Evolutionary conservation across 2,113 vertebrate genomes (phyloP), one percentile per base, ranked within the genome.

Genomic region (Onychostruthus taczanowskii): DNA sequence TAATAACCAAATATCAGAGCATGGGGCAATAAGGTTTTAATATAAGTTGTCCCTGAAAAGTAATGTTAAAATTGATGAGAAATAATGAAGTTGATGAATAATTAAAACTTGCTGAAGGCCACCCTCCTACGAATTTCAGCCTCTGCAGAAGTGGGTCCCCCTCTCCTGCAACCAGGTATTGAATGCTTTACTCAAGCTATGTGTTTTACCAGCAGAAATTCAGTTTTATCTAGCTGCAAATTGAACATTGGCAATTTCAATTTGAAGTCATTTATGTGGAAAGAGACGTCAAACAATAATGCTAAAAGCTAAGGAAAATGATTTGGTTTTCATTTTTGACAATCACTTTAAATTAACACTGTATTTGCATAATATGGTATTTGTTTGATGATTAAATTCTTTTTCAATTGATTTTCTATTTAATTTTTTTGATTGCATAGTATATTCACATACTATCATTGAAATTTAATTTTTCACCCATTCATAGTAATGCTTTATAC

Each of bases 241-340:
- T 9, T 67, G 24, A 92, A 44, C 2, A 0, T 26, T 15, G 63
- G 27, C 12, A 77, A 39, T 75, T 93, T 86, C 27, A 77, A 19
- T 83, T 83, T 53, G 43, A 21, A 58, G 27, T 77, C 12, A 28
- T 41, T 12, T 74, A 4, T 18, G 11, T 47, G 39, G 56, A 84
- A 94, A 81, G 27, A 50, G 18, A 90, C 94, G 27, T 84, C 35
- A 92, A 92, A 83, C 28, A 47, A 59, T 81, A 87, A 83, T 43
- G 15, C 49, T 85, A 58, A 55, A 83, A 81, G 47, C 28, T 75
- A 84, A 86, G 64, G 31, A 78, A 77, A 50, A 58, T 74, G 7
- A 50, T 86, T 72, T 67, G 39, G 11, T 24, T 92, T 93, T 93
- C 1, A 35, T 63, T 94, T 90, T 21, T 67, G 33, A 43, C 43